A percentile compares a stretch with the other conserved stretches of the same genome.
Conservation (phyloP, 2,113 vertebrate species). For the Proteles cristata region DNA sequence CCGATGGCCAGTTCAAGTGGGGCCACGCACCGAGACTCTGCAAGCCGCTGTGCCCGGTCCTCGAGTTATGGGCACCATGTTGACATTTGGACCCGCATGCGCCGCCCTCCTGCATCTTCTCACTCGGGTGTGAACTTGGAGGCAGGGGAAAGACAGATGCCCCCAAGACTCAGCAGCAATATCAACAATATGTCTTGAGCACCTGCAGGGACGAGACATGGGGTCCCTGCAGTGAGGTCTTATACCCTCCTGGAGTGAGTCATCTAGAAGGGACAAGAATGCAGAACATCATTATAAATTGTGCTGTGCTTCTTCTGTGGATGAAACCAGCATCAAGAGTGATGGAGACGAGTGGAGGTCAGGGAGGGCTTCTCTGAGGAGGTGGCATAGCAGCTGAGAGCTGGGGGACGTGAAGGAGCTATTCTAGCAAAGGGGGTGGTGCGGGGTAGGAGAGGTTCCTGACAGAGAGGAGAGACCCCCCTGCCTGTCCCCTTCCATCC, state of each 20-base stretch:
- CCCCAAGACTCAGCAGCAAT: not conserved
- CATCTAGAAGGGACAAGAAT: not conserved
- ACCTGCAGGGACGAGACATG: not conserved
- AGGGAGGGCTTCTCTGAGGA: not conserved
- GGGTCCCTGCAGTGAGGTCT: not conserved
- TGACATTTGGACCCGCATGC: not conserved
- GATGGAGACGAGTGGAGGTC: not conserved
- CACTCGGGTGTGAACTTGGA: not conserved
- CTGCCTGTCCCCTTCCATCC: not conserved
- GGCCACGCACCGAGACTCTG: not conserved
- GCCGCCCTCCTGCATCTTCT: not conserved
- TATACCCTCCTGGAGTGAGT: not conserved
- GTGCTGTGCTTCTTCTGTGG: not conserved
- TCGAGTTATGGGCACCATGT: too few relatives aligned
- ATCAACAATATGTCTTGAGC: not conserved
- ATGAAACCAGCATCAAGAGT: not conserved
- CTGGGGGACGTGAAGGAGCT: not conserved
- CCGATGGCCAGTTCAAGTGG: not conserved
- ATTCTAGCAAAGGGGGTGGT: not conserved
- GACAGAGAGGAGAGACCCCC: not conserved
- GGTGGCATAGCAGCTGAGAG: not conserved
- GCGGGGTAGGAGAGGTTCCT: not conserved
- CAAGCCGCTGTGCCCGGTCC: not conserved
- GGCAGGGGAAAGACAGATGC: not conserved
- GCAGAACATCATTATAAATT: not conserved